Evolutionary conservation across 2,113 vertebrate species (phyloP).

Genomic region (Galemys pyrenaicus): DNA sequence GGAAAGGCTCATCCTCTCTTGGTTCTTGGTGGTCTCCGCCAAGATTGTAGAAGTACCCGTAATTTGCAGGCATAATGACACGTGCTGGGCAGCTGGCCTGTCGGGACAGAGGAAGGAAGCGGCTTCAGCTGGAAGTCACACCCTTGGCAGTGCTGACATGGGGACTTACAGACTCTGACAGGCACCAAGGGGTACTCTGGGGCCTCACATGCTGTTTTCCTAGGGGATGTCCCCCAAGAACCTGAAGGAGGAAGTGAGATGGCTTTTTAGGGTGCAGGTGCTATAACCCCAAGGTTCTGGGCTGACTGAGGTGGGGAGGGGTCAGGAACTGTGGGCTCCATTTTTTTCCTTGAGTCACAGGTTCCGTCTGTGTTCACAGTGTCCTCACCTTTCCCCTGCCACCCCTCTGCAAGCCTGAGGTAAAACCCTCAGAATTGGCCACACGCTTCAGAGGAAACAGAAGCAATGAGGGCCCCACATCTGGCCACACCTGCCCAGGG

Average conservation of each 20-base stretch:
- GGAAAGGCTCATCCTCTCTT: not conserved
- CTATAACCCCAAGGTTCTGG: not conserved
- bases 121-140: not conserved
- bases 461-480: not conserved
- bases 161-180: no score
- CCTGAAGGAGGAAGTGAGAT: not conserved
- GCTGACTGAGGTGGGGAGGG: not conserved
- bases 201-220: not conserved
- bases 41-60: not conserved
- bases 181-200: no score
- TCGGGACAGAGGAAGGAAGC: not conserved
- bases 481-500: not conserved
- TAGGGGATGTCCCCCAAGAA: not conserved
- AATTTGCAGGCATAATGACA: not conserved
- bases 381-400: not conserved
- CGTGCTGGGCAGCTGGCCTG: not conserved
- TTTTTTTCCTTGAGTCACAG: not conserved
- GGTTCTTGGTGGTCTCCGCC: not conserved
- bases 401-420: not conserved
- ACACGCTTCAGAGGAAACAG: fast-evolving
- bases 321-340: not conserved
- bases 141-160: fast-evolving
- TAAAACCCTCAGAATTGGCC: not conserved
- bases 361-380: not conserved
- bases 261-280: not conserved